Conservation (phyloP, 2,797 vertebrate species). For the Molossus alvarezi region DNA sequence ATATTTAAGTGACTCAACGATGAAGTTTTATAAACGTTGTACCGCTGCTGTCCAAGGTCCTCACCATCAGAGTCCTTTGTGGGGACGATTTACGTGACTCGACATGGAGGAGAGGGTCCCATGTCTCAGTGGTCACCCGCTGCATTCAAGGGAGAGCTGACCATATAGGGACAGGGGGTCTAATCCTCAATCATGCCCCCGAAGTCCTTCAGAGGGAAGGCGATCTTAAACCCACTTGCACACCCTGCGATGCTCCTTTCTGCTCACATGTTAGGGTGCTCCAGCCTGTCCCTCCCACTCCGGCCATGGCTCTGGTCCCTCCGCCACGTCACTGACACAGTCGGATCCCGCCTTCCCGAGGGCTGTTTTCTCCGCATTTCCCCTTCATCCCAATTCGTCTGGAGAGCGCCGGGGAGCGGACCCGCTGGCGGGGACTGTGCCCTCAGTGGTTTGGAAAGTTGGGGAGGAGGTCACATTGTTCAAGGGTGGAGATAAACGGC, state of each 20-base stretch:
- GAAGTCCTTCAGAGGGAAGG: neutral
- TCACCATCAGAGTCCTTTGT: neutral
- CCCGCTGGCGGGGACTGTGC: neutral
- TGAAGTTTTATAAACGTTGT: neutral
- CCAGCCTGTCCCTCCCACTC: neutral
- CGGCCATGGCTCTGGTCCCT: neutral
- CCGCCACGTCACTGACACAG: no score
- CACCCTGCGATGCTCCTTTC: neutral
- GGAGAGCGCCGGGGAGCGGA: neutral
- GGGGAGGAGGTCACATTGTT: neutral
- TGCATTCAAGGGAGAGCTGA: neutral
- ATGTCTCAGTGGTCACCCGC: rapidly evolving
- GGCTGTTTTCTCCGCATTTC: neutral
- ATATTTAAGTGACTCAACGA: slow-evolving; percentile 12
- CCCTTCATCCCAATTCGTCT: neutral
- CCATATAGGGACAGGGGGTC: neutral
- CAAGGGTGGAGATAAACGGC: neutral
- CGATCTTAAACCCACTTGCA: neutral
- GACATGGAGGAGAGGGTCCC: neutral
- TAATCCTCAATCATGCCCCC: neutral
- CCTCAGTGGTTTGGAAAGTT: neutral
- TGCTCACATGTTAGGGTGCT: neutral
- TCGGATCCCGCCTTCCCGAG: neutral
- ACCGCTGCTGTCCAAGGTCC: neutral
- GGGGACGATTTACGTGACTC: neutral